A percentile compares a stretch with the other conserved stretches of the same genome.
phyloP scores from a whole-genome alignment of 1,140 invertebrate species.

The Leptinotarsa lineolata region DNA sequence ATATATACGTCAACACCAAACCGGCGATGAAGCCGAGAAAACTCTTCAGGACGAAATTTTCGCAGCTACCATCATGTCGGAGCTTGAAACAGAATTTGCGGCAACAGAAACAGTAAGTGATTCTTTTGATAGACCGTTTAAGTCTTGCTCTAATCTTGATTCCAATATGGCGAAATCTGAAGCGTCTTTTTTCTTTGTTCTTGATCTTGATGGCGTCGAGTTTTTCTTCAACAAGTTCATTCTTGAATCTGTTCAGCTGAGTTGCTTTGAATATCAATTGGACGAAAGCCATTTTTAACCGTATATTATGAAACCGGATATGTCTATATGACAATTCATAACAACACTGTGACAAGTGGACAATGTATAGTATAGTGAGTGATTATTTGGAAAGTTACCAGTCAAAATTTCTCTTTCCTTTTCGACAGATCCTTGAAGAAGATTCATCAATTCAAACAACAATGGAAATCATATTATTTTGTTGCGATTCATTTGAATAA shows the following conservation, averaged over 20 bases:
- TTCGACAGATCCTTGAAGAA: no score
- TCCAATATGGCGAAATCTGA: slow-evolving; percentile 41
- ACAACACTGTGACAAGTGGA: no score
- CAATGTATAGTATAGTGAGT: no score
- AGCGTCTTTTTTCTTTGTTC: slow-evolving; percentile 34
- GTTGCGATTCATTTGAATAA: no score
- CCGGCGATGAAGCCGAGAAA: slow-evolving; percentile 65
- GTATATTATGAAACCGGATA: no score
- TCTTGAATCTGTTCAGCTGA: slow-evolving; percentile 36
- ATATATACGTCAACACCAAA: slow-evolving; percentile 66
- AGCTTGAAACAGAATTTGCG: slow-evolving; percentile 54
- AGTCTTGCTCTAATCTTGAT: slow-evolving; percentile 35
- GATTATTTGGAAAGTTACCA: no score
- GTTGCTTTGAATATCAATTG: slow-evolving; percentile 44
- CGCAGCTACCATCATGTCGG: slow-evolving; percentile 61
- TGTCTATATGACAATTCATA: no score
- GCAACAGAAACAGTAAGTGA: slow-evolving; percentile 37
- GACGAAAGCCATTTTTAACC: slow-evolving; percentile 44
- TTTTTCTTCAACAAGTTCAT: slow-evolving; percentile 48
- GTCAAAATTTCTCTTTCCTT: no score
- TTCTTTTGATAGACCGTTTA: slow-evolving; percentile 36
- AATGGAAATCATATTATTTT: no score
- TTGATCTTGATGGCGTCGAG: slow-evolving; percentile 38
- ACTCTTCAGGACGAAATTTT: slow-evolving; percentile 66
- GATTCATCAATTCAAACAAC: no score